Base-by-base conservation (phyloP, 2,113 vertebrate species). In the Holacanthus passer region DNA sequence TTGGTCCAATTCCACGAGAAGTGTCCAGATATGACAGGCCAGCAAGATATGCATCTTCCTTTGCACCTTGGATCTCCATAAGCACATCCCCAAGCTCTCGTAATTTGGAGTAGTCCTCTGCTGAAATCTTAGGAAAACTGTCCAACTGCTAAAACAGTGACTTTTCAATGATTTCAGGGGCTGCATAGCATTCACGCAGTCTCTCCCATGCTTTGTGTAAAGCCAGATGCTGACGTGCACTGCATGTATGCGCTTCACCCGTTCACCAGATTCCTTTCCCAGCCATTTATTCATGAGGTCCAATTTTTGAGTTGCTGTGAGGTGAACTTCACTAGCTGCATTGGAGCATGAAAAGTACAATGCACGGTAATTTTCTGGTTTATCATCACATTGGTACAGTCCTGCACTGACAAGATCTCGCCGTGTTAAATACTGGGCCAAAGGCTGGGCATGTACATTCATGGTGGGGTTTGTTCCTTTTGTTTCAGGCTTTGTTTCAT, bases 281-380 rank as follows among this genome's bases (percentile, higher is more conserved):
- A 78, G 45, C 43, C 45, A 78, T 41, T 78, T 77, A 2, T 17
- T 60, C 53, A n/a, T n/a, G n/a, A n/a, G 29, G 7, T 69, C 48
- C 1, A 69, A 16, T 14, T 69, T 29, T 24, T 69, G 47, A 0
- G 73, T 64, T 52, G 59, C 59, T 50, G 73, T 62, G 12, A 52
- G 59, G 20, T 45, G 52, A 16, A 59, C 69, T 32, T 45, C 55
- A 14, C 7, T 16, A 2, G 13, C 24, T 73, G 69, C 69, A 56
- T 27, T 56, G 8, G 35, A 59, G 53, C 43, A 72, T 59, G 53
- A 59, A 35, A 39, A 60, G n/a, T 60, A 41, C 55, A 55, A 60
- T 16, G 64, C 27, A 66, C n/a, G 64, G 17, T 16, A 48, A 20
- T 48, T 19, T 17, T 48, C 45, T 6, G 45, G 45, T 5, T 19